Evolutionary conservation across 1,140 invertebrate genomes (phyloP), one percentile per base, ranked within the genome.

Genomic region (Zaprionus kolodkinae): DNA sequence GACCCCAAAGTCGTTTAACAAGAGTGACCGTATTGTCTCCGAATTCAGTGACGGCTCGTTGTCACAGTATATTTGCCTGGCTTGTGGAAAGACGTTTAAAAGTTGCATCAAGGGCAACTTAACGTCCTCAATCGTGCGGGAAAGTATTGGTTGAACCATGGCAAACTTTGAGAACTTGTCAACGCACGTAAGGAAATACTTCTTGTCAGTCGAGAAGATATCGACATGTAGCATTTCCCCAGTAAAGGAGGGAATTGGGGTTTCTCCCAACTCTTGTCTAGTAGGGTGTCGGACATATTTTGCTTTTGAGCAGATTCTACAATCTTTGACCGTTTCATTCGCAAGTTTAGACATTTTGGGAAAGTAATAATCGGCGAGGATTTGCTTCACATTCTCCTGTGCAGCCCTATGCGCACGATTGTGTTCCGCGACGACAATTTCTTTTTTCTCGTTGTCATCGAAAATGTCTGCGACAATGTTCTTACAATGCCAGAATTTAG

Each of bases 101-200:
- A 43, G 13, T 3, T 43, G 40, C n/a, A 43, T 43, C n/a, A 43
- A 2, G 40, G 40, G 40, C 2, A 43, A 9, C 40, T 43, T 43
- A 43, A 43, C 40, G 40, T 15, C 40, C n/a, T 43, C 40, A 15
- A 43, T 43, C 2, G 40, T 43, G 40, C n/a, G 40, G 40, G n/a
- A 43, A 0, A n/a, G 40, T 43, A 60, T 60, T 27, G 54, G 54
- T 35, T 36, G 54, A 1, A 38, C 17, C 0, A 55, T 9, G 6
- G 63, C 50, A 54, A 64, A 54, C 10, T 55, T 65, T 6, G 63
- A 66, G 21, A 66, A 48, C 27, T 66, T 66, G 43, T 45, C 25
- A 1, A 61, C 40, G 10, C 59, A 45, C 11, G 59, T 45, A 11
- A 48, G 10, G 6, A 61, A 45, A 30, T 30, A 45, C 12, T 61